phyloP scores from a whole-genome alignment of 2,797 vertebrate genomes.

The Prunella strophiata region DNA sequence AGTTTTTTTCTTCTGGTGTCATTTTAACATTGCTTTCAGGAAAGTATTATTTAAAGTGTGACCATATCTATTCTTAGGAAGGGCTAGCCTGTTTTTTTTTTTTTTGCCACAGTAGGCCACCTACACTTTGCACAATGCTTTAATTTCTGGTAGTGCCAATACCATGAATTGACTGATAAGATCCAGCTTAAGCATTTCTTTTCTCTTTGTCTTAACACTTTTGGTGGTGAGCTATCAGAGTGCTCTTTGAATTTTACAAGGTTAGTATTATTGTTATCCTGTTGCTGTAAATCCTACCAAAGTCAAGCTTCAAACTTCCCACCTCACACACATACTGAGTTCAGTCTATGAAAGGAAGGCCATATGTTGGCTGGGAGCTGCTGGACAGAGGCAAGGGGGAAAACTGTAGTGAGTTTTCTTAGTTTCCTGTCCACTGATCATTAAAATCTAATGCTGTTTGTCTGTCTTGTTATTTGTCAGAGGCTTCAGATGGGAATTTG shows the following conservation, averaged over 20 bases:
- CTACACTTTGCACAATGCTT: neutral
- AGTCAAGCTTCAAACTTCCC: neutral
- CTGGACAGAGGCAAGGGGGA: neutral
- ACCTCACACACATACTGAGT: neutral
- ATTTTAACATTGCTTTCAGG: neutral
- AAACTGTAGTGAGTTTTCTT: neutral
- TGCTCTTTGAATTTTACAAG: neutral
- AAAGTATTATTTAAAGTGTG: neutral
- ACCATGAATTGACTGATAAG: neutral
- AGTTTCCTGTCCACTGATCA: neutral
- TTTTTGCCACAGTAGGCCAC: neutral
- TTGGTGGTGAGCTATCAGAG: neutral
- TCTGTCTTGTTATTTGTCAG: conserved; percentile 44
- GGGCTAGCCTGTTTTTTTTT: neutral
- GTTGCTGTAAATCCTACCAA: neutral
- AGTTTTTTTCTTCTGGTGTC: neutral
- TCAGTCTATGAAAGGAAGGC: neutral
- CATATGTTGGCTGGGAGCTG: neutral
- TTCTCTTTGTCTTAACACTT: neutral
- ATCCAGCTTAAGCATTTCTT: neutral
- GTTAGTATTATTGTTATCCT: neutral
- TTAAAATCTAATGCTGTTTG: conserved; percentile 31
- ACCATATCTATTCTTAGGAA: neutral
- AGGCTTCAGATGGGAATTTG: neutral
- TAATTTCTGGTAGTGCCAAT: neutral